A percentile compares a stretch with the other conserved stretches of the same genome.
phyloP scores from a whole-genome alignment of 2,888 invertebrate species.

The Rotaria socialis region DNA sequence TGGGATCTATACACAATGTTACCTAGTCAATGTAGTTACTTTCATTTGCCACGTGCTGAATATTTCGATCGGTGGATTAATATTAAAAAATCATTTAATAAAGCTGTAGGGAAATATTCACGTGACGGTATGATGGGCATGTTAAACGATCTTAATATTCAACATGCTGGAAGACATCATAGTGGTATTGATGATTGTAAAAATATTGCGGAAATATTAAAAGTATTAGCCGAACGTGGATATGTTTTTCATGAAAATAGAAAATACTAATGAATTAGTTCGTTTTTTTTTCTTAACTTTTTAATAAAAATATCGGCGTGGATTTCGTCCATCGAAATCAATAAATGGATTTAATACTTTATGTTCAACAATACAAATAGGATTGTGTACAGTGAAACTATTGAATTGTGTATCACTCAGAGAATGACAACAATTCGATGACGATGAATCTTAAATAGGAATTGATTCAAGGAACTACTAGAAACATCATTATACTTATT shows the following conservation, averaged over 20 bases:
- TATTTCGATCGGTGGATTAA: conserved; percentile 45
- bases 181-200: conserved; percentile 43
- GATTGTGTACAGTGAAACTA: not conserved
- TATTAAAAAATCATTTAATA: conserved; percentile 42
- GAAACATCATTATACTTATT: not conserved
- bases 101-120: not conserved
- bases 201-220: conserved; percentile 41
- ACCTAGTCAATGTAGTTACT: conserved; percentile 33
- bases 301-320: not conserved
- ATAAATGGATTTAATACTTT: not conserved
- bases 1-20: conserved; percentile 45
- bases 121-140: conserved; percentile 38
- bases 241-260: conserved; percentile 35
- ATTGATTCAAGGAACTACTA: too few relatives aligned
- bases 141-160: conserved; percentile 13
- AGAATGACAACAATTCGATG: not conserved
- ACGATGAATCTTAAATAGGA: not conserved
- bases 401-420: not conserved
- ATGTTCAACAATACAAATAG: not conserved
- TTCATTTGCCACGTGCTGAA: not conserved
- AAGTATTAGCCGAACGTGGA: conserved; percentile 19
- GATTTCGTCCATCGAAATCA: not conserved
- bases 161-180: conserved; percentile 37
- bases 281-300: not conserved
- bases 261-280: not conserved